Conservation (phyloP, 2,888 invertebrate species). For the Nemotelus nigrinus region DNA sequence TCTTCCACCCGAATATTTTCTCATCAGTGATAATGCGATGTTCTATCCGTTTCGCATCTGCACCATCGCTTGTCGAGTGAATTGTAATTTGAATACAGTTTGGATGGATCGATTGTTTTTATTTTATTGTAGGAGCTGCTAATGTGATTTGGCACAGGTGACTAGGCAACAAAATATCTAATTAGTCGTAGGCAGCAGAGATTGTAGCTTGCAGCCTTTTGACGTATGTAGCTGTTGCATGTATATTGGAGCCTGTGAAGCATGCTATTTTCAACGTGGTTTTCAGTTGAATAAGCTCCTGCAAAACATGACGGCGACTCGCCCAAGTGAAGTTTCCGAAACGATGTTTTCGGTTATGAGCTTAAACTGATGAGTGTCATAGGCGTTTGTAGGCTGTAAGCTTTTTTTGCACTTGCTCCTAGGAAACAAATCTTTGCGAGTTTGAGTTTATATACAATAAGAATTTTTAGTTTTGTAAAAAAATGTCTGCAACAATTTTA, state of each 20-base stretch:
- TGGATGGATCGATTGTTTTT: conserved; percentile 4
- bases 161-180: conserved; percentile 46
- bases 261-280: not conserved
- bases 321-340: no score
- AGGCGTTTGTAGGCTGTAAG: not conserved
- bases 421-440: no score
- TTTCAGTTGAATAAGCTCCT: not conserved
- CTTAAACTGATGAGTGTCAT: not conserved
- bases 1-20: not conserved
- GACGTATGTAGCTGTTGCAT: not conserved
- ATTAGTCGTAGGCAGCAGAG: conserved; percentile 21
- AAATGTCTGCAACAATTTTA: no score
- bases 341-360: not conserved
- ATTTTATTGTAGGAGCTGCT: conserved; percentile 40
- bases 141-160: conserved; percentile 49
- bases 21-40: not conserved
- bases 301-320: not conserved
- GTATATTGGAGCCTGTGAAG: no score
- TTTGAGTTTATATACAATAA: no score
- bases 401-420: no score
- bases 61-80: no score
- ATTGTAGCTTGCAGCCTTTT: conserved; percentile 22
- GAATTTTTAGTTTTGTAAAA: no score
- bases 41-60: no score
- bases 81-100: not conserved